Evolutionary conservation across 2,797 vertebrate genomes (phyloP), one percentile per base, ranked within the genome.

Genomic region (Enteromius argenteus): DNA sequence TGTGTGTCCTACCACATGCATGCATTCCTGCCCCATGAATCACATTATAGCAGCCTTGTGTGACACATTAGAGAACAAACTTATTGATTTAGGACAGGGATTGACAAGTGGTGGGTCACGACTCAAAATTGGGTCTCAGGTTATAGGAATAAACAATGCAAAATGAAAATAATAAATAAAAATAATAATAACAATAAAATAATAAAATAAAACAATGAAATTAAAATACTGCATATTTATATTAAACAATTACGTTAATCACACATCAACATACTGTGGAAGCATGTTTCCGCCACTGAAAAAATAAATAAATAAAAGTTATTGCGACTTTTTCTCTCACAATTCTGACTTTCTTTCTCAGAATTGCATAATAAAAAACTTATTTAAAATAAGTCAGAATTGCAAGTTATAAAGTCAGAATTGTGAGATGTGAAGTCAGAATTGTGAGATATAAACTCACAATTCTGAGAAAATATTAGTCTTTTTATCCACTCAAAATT

Each of bases 1-100:
- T 71, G 60, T 58, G 80, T 30, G 62, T 42, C 80, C 66, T n/a
- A 53, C 42, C 71, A 51, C 49, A 84, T 58, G n/a, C 56, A 69
- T 56, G 72, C 80, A 88, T 86, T 84, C 76, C 77, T 69, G 27
- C 67, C 60, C 23, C 4, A 19, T 86, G 85, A 85, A 69, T 89
- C 80, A 84, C 10, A 15, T 23, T 62, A 53, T 69, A 51, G 14
- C 30, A 82, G 42, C 39, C 42, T 74, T 14, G 21, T 51, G 27
- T 39, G 14, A 51, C 19, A 21, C 2, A 19, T 46, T 49, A 62
- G 32, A 46, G 4, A 60, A n/a, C 39, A 44, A 73, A 44, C 53
- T 17, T 58, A 58, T 1, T 39, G 35, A 23, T 35, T 39, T n/a
- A 35, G 46, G 49, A 49, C 72, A 58, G 13, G 8, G 51, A 76